Conservation (phyloP, 2,797 vertebrate genomes). For the Smutsia temminckii region DNA sequence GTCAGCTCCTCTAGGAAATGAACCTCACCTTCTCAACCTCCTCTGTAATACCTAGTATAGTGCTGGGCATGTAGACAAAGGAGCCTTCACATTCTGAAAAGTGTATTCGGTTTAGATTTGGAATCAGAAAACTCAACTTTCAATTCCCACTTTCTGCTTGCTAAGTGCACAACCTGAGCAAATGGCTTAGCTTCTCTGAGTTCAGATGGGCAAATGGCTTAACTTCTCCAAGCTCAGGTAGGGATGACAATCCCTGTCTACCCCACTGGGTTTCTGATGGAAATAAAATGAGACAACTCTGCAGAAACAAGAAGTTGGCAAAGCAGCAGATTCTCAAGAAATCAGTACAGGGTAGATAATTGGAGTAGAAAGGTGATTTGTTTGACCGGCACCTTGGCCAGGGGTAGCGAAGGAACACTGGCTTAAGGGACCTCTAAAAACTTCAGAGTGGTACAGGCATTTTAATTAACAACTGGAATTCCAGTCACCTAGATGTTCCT, state of each 20-base stretch:
- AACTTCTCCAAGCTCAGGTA: neutral
- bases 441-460: neutral
- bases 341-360: neutral
- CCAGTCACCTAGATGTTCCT: neutral
- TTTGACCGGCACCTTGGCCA: neutral
- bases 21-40: neutral
- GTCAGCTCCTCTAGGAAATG: neutral
- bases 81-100: neutral
- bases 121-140: neutral
- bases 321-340: slow-evolving; percentile 11
- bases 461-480: neutral
- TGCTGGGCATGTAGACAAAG: neutral
- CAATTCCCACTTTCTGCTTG: neutral
- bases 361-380: neutral
- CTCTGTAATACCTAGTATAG: neutral
- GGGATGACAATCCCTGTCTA: neutral
- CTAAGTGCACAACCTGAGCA: neutral
- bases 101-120: neutral
- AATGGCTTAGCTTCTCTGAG: neutral
- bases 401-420: neutral
- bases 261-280: neutral
- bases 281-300: neutral
- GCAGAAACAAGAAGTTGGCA: neutral
- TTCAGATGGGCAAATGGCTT: neutral
- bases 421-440: neutral